phyloP scores from a whole-genome alignment of 2,797 vertebrate genomes.

The Allobates femoralis region DNA sequence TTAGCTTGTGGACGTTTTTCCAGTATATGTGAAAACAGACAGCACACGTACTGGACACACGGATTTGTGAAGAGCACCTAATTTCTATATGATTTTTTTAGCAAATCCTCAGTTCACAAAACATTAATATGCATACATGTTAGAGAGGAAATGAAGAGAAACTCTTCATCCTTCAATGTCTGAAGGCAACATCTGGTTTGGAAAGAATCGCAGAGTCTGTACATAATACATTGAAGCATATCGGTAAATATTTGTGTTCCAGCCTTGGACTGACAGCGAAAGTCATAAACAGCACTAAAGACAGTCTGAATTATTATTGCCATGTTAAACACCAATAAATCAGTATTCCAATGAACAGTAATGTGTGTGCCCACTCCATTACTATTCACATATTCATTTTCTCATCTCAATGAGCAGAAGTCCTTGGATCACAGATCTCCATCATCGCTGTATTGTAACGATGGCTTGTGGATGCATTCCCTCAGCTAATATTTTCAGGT shows the following conservation, averaged over 20 bases:
- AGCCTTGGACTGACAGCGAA: conserved; percentile 53
- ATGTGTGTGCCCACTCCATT: conserved; percentile 60
- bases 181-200: conserved; percentile 45
- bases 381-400: conserved; percentile 64
- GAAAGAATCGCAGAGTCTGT: neutral
- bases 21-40: too few species aligned
- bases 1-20: too few species aligned
- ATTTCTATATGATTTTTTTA: neutral
- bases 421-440: conserved; percentile 60
- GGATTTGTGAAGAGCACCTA: neutral
- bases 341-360: conserved; percentile 60
- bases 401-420: conserved; percentile 62
- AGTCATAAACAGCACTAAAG: conserved; percentile 49
- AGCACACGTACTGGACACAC: too few species aligned
- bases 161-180: neutral
- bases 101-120: neutral
- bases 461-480: conserved; percentile 58
- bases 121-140: neutral
- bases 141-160: neutral
- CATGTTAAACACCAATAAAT: conserved; percentile 64
- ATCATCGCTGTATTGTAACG: conserved; percentile 58
- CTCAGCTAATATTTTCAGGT: conserved; percentile 56
- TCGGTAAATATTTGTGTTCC: conserved; percentile 60
- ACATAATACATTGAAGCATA: conserved; percentile 50
- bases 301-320: conserved; percentile 62